These are phyloP conservation scores for Sphyrna mokarran DNA, from an alignment of 2,113 vertebrate species.

Conservation along the genomic window DNA sequence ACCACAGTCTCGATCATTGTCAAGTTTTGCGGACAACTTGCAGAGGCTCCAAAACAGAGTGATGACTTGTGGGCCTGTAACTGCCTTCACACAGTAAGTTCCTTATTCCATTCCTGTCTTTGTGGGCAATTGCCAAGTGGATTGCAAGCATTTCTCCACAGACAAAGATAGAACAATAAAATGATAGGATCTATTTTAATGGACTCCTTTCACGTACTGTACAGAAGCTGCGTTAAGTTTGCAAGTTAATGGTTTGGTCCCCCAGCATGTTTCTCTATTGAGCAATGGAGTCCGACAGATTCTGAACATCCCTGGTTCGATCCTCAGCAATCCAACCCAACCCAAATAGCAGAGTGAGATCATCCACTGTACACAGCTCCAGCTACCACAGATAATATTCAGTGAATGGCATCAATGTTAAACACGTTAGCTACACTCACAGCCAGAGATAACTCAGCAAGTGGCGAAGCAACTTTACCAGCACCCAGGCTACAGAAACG, in stretches of 20 bases:
- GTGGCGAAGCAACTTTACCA: not conserved
- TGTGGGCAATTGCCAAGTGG: not conserved
- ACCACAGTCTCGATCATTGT: not conserved
- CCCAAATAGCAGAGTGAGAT: slow-evolving; percentile 32
- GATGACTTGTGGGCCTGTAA: not conserved
- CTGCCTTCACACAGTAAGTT: not conserved
- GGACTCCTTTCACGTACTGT: not conserved
- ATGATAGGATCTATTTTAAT: slow-evolving; percentile 2
- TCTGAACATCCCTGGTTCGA: not conserved
- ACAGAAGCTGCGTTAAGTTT: not conserved
- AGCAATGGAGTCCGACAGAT: not conserved
- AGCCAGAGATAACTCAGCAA: not conserved
- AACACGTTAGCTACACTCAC: not conserved
- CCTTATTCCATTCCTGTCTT: not conserved
- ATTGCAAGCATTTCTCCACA: not conserved
- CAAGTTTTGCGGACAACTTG: not conserved
- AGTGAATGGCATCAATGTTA: slow-evolving; percentile 11
- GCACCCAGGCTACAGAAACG: not conserved
- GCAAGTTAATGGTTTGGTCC: not conserved
- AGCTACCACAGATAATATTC: not conserved
- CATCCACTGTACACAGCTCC: not conserved
- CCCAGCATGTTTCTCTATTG: not conserved
- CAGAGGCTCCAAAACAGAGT: not conserved
- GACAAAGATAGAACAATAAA: not conserved
- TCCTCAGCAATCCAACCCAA: not conserved